phyloP scores from a whole-genome alignment of 2,888 invertebrate species.

The Miltochrista miniata region DNA sequence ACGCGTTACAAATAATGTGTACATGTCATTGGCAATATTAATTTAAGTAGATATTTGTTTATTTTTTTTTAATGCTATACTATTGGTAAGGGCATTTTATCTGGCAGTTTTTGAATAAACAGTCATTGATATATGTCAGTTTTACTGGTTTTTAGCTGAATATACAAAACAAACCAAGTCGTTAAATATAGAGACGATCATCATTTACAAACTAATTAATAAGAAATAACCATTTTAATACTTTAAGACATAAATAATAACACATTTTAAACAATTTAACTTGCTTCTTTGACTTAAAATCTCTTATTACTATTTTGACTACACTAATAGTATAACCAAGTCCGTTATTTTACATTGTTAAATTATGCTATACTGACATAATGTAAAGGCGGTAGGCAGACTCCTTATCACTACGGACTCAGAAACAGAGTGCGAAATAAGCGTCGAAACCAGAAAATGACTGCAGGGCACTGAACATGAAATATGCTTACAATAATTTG shows the following conservation, averaged over 20 bases:
- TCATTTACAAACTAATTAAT: slow-evolving; percentile 83
- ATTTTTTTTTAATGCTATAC: background rate
- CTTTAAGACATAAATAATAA: slow-evolving; percentile 84
- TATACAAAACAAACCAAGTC: slow-evolving; percentile 58
- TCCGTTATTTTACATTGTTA: slow-evolving; percentile 78
- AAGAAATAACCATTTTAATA: slow-evolving; percentile 84
- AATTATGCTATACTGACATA: slow-evolving; percentile 79
- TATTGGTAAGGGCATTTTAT: slow-evolving; percentile 16
- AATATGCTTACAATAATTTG: slow-evolving; percentile 7
- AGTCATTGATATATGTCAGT: slow-evolving; percentile 22
- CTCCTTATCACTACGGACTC: slow-evolving; percentile 77
- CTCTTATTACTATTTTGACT: slow-evolving; percentile 80
- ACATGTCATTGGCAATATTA: background rate
- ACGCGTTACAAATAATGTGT: too few relatives aligned
- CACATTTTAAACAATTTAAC: slow-evolving; percentile 84
- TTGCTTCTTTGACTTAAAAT: slow-evolving; percentile 83
- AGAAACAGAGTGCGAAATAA: slow-evolving; percentile 70
- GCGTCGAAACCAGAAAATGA: slow-evolving; percentile 26
- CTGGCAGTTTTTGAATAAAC: background rate
- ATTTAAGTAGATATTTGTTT: background rate
- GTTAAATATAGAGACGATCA: slow-evolving; percentile 73
- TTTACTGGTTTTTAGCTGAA: slow-evolving; percentile 72
- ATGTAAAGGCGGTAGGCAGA: slow-evolving; percentile 83
- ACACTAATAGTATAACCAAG: slow-evolving; percentile 83
- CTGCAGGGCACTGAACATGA: slow-evolving; percentile 32